Percentiles rank a stretch among this genome's conserved stretches.
These are phyloP conservation scores for Hypothenemus hampei DNA, from an alignment of 1,140 invertebrate genomes.

Conservation along the genomic window DNA sequence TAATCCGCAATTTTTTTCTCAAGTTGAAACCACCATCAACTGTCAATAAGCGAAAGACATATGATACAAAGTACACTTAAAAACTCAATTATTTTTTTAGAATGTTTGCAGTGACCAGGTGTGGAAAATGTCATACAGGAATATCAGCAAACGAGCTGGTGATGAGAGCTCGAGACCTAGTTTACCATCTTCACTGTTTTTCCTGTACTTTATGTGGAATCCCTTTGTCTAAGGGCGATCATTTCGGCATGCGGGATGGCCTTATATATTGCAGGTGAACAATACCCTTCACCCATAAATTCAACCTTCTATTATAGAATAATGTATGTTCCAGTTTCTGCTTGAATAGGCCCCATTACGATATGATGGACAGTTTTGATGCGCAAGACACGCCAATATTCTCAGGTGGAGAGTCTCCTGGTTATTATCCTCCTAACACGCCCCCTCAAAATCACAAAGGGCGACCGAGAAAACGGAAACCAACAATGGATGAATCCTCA, in stretches of 20 bases:
- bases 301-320: neutral
- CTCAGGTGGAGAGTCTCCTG: slow-evolving; percentile 55
- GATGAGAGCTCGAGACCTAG: slow-evolving; percentile 81
- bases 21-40: no score
- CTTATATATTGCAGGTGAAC: slow-evolving; percentile 73
- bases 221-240: slow-evolving; percentile 75
- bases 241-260: slow-evolving; percentile 79
- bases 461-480: slow-evolving; percentile 75
- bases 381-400: slow-evolving; percentile 43
- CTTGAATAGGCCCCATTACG: slow-evolving; percentile 58
- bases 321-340: slow-evolving; percentile 22
- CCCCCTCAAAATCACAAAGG: slow-evolving; percentile 66
- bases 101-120: slow-evolving; percentile 74
- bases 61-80: neutral
- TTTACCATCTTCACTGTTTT: slow-evolving; percentile 90
- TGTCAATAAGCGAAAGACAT: neutral
- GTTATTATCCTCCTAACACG: slow-evolving; percentile 54
- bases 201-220: slow-evolving; percentile 79
- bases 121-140: slow-evolving; percentile 75
- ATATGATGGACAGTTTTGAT: slow-evolving; percentile 53
- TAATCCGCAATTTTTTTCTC: no score
- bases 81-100: slow-evolving; percentile 49
- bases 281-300: slow-evolving; percentile 32
- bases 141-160: slow-evolving; percentile 88
- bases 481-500: slow-evolving; percentile 40